A percentile compares a stretch with the other conserved stretches of the same genome.
These are phyloP conservation scores for Prostheceraeus crozeri DNA, from an alignment of 2,888 invertebrate species.

Conservation along the genomic window DNA sequence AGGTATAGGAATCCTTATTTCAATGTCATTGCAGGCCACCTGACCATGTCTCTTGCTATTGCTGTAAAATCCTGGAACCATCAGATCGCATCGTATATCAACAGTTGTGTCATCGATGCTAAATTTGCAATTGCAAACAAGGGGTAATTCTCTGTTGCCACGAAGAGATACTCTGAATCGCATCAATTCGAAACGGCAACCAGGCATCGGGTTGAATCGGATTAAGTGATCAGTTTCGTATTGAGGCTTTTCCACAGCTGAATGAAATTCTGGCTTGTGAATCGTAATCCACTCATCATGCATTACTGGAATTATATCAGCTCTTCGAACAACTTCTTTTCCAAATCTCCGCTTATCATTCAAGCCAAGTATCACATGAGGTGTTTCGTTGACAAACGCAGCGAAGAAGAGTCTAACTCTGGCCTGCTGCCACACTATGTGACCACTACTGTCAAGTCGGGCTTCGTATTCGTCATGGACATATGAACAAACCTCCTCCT, in stretches of 20 bases:
- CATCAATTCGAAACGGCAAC: slow-evolving; percentile 91
- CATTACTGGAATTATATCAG: slow-evolving; percentile 83
- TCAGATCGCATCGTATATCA: slow-evolving; percentile 83
- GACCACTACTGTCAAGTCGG: slow-evolving; percentile 51
- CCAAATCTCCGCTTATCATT: slow-evolving; percentile 96
- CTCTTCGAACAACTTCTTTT: slow-evolving; percentile 94
- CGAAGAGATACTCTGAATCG: slow-evolving; percentile 69
- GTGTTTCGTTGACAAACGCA: slow-evolving; percentile 79
- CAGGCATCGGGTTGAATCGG: slow-evolving; percentile 74
- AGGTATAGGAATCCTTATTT: slow-evolving; percentile 82
- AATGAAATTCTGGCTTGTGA: slow-evolving; percentile 86
- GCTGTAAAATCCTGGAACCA: slow-evolving; percentile 92
- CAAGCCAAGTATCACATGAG: slow-evolving; percentile 64
- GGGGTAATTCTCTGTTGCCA: slow-evolving; percentile 80
- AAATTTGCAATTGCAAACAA: slow-evolving; percentile 82
- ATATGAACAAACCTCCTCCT: slow-evolving; percentile 56
- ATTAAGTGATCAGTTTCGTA: slow-evolving; percentile 64
- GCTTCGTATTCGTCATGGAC: slow-evolving; percentile 56
- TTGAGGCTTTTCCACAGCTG: slow-evolving; percentile 80
- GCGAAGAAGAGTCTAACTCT: slow-evolving; percentile 88
- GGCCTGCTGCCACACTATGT: slow-evolving; percentile 68
- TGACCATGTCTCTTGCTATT: slow-evolving; percentile 87
- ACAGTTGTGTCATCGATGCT: slow-evolving; percentile 62
- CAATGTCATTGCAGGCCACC: slow-evolving; percentile 70
- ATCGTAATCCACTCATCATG: slow-evolving; percentile 93